These are phyloP conservation scores for Oreocharis arfaki DNA, from an alignment of 2,113 vertebrate species.

Conservation along the genomic window DNA sequence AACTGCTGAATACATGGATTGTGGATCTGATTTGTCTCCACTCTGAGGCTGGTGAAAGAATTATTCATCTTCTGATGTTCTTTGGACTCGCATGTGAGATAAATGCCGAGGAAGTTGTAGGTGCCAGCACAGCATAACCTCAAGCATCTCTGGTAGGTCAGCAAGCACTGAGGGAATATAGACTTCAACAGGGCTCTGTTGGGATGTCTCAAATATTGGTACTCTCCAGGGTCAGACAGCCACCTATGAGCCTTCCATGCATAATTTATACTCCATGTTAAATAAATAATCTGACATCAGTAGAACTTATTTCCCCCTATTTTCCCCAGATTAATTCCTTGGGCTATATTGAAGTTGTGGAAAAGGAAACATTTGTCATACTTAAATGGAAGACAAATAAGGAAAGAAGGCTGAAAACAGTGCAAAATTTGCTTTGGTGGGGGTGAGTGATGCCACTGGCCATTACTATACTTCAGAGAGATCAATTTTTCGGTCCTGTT, in stretches of 20 bases:
- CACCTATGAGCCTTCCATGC: neutral
- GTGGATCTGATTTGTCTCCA: neutral
- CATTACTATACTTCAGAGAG: neutral
- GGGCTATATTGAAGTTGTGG: neutral
- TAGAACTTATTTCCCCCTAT: neutral
- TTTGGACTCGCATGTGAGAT: neutral
- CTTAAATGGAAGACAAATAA: neutral
- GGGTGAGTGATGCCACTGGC: neutral
- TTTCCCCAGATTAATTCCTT: neutral
- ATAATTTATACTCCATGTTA: neutral
- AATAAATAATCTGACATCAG: neutral
- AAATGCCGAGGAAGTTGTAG: neutral
- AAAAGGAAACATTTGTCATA: neutral
- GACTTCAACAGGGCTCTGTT: neutral
- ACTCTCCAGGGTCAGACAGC: neutral
- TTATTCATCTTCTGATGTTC: neutral
- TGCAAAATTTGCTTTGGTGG: neutral
- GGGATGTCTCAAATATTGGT: neutral
- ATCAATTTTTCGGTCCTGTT: neutral
- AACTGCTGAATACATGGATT: neutral
- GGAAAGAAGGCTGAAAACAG: neutral
- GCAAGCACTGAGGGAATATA: neutral
- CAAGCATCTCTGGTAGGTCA: neutral
- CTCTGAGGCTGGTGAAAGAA: neutral
- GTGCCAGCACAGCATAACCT: neutral